Base-by-base conservation (phyloP, 2,888 invertebrate genomes). In the Dryomyza anilis region DNA sequence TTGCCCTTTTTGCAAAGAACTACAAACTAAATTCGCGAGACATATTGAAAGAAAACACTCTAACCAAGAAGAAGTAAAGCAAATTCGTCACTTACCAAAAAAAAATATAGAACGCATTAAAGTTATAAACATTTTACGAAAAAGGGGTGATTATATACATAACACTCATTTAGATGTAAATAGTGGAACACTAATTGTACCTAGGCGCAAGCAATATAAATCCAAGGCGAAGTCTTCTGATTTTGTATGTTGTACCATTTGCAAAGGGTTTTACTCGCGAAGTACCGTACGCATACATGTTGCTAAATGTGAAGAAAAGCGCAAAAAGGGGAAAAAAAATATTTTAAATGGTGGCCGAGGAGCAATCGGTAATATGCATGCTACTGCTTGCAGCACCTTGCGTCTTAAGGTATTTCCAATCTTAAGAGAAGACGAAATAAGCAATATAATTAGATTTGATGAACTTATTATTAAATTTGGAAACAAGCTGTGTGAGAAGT, bases 381-480 rank as follows among this genome's bases (percentile, higher is more conserved):
- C 6, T 33, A 12, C 12, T 8, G 33, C 33, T 33, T 33, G 33
- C 12, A 6, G 7, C 12, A 33, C n/a, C n/a, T n/a, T n/a, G n/a
- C n/a, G n/a, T n/a, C n/a, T n/a, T n/a, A n/a, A n/a, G n/a, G n/a
- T n/a, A n/a, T n/a, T n/a, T n/a, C n/a, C 6, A 33, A 6, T 33
- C 6, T 33, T 33, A 33, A 8, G 12, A 33, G 12, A 6, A 33
- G 12, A 8, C 6, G 33, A 12, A 33, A 33, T 33, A 8, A 8
- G 6, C 12, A 6, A 6, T 8, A 12, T 33, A 33, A 33, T 59
- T n/a, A 29, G 64, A 1, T 58, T 52, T 10, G 64, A 64, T 46
- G 64, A 64, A 3, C 33, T 60, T 1, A 45, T 59, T 7, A 64
- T 59, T 6, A 59, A 58, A 30, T 53, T 29, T 30, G 45, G 53